A percentile compares a stretch with the other conserved stretches of the same genome.
These are phyloP conservation scores for Ephestia elutella DNA, from an alignment of 1,140 invertebrate species.

Conservation along the genomic window DNA sequence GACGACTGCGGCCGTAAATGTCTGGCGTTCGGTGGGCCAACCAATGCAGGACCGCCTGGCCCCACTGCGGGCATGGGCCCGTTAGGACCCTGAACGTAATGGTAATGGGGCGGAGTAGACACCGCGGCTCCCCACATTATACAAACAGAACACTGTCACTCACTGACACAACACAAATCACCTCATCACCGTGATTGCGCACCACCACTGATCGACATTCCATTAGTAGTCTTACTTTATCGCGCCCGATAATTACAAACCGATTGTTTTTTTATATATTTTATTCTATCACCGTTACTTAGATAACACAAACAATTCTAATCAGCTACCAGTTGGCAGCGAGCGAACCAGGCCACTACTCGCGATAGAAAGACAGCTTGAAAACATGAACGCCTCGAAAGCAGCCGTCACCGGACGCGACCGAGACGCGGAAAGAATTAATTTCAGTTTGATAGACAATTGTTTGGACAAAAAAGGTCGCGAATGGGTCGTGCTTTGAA, in stretches of 20 bases:
- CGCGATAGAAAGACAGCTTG: slow-evolving; percentile 60
- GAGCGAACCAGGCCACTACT: slow-evolving; percentile 54
- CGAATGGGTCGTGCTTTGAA: neutral
- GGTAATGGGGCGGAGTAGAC: slow-evolving; percentile 63
- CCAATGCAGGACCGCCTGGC: slow-evolving; percentile 47
- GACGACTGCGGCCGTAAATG: slow-evolving; percentile 63
- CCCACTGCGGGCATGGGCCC: slow-evolving; percentile 41
- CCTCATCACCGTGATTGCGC: slow-evolving; percentile 53
- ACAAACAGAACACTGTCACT: slow-evolving; percentile 34
- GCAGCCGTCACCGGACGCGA: slow-evolving; percentile 64
- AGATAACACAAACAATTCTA: slow-evolving; percentile 43
- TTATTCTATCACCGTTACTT: slow-evolving; percentile 22
- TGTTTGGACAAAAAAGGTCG: slow-evolving; percentile 52
- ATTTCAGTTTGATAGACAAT: slow-evolving; percentile 64
- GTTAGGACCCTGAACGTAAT: slow-evolving; percentile 55
- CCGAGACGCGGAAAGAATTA: slow-evolving; percentile 64
- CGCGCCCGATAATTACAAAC: slow-evolving; percentile 46
- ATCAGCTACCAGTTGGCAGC: slow-evolving; percentile 41
- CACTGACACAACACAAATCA: slow-evolving; percentile 47
- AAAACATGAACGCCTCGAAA: slow-evolving; percentile 59
- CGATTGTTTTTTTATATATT: slow-evolving; percentile 41
- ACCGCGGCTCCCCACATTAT: slow-evolving; percentile 71
- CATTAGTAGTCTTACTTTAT: slow-evolving; percentile 39
- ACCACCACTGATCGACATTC: slow-evolving; percentile 44
- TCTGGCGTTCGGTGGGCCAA: slow-evolving; percentile 44